Percentiles rank a stretch among this genome's conserved stretches.
Evolutionary conservation across 2,113 vertebrate genomes (phyloP).

Genomic region (Puntigrus tetrazona): DNA sequence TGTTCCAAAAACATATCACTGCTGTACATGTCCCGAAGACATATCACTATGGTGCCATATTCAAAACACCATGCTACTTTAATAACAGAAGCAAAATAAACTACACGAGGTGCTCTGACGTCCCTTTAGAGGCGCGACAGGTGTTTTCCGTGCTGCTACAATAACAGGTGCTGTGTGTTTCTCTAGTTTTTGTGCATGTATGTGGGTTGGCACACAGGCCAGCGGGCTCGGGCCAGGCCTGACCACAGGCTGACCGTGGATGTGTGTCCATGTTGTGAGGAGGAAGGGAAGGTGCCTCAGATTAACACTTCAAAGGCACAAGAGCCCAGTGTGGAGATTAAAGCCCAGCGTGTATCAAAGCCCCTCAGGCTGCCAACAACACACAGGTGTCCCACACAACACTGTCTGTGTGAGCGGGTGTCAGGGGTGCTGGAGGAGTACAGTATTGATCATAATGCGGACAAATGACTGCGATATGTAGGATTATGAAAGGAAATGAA

Average conservation of each 20-base stretch:
- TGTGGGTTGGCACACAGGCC: slow-evolving; percentile 20
- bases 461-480: not conserved
- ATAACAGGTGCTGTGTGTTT: slow-evolving; percentile 25
- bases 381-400: slow-evolving; percentile 61
- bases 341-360: slow-evolving; percentile 78
- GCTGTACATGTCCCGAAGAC: not conserved
- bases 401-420: slow-evolving; percentile 31
- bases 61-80: not conserved
- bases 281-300: slow-evolving; percentile 57
- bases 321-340: slow-evolving; percentile 73
- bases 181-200: not conserved
- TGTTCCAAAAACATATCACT: not conserved
- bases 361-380: slow-evolving; percentile 67
- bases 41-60: not conserved
- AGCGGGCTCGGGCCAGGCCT: slow-evolving; percentile 39
- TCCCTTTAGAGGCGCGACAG: slow-evolving; percentile 14
- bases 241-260: not conserved
- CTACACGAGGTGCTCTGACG: not conserved
- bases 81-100: not conserved
- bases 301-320: slow-evolving; percentile 78
- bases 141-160: slow-evolving; percentile 5
- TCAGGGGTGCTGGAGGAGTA: not conserved
- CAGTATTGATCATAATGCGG: slow-evolving; percentile 26
- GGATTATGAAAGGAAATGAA: slow-evolving; percentile 2
- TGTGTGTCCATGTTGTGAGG: slow-evolving; percentile 46